Base-by-base conservation (phyloP, 2,113 vertebrate species). In the Microcebus ravelobensis region DNA sequence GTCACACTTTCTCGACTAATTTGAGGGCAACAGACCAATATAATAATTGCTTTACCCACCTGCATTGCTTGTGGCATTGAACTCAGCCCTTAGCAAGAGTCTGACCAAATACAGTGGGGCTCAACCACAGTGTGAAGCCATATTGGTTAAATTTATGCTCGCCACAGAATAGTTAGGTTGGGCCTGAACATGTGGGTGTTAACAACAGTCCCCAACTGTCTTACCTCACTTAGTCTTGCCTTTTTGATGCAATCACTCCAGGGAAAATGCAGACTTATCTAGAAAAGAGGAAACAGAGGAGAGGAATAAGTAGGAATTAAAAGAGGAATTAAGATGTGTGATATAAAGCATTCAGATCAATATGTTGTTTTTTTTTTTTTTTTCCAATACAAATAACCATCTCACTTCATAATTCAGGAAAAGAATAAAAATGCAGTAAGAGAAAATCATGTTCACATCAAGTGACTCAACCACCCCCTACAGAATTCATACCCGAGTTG, bases 201-300 rank as follows among this genome's bases (percentile, higher is more conserved):
- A 6, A 2, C 3, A 85, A 25, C 3, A 4, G 11, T 59, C 23
- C 42, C 27, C 50, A 82, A 17, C 63, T 50, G 5, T 71, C 98
- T 96, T 98, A 98, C 98, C 98, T 98, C 89, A 92, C 77, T 76
- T 91, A 97, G 70, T 50, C 9, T 42, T 83, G 77, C 8, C 14
- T 39, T 71, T 84, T 23, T 27, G 34, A 52, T 65, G 45, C 91
- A n/a, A 31, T 55, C 67, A 79, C n/a, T 95, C 45, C 68, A 67
- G 12, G 27, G 25, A 96, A 97, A 97, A 91, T 76, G 4, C 5
- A 52, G 87, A 59, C 1, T 92, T 67, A 76, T 82, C 98, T 98
- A 96, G 76, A 1, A 91, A 73, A 59, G n/a, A 1, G 12, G 21
- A 94, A 92, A 94, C 18, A 84, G 0, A 34, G 10, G 3, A 11